Evolutionary conservation across 2,113 vertebrate species (phyloP).

Genomic region (Ramphastos sulfuratus): DNA sequence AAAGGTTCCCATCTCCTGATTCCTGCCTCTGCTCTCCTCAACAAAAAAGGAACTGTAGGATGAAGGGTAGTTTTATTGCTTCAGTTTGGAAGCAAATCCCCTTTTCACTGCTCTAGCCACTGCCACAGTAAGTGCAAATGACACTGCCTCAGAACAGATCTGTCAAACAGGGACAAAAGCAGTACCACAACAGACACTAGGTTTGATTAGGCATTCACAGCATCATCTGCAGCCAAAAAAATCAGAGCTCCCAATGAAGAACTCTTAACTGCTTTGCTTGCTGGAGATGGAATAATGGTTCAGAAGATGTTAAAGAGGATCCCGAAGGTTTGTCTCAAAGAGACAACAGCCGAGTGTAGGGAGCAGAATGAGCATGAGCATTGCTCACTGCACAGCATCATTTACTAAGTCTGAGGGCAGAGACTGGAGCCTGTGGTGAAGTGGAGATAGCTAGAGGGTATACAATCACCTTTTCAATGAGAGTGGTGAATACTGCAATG

Average conservation of each 20-base stretch:
- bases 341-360: not conserved
- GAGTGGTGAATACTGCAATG: no score
- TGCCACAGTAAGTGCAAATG: not conserved
- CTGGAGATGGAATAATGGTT: not conserved
- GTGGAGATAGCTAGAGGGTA: not conserved
- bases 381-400: not conserved
- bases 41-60: not conserved
- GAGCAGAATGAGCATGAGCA: not conserved
- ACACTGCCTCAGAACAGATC: not conserved
- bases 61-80: not conserved
- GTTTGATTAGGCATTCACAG: not conserved
- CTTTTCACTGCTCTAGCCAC: not conserved
- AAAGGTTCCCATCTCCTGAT: not conserved
- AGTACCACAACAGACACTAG: not conserved
- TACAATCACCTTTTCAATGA: no score
- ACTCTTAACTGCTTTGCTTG: not conserved
- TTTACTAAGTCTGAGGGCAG: not conserved
- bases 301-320: not conserved
- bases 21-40: not conserved
- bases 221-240: constrained; percentile 29
- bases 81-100: not conserved
- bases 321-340: not conserved
- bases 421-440: not conserved
- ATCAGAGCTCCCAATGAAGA: not conserved
- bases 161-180: not conserved